Conservation (phyloP, 2,888 invertebrate species). For the Podabrus alpinus region DNA sequence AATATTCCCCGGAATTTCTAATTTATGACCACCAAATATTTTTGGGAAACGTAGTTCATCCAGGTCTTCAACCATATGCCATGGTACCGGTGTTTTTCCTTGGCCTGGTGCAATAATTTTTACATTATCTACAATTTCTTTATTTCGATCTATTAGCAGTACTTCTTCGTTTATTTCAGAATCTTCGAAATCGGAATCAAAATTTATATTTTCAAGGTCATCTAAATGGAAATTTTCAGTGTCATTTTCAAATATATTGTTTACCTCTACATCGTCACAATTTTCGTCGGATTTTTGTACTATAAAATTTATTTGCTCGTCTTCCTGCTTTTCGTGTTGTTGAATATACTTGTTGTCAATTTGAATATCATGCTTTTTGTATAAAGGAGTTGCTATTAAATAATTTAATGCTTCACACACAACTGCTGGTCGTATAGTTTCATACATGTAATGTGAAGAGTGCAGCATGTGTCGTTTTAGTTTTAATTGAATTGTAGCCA, state of each 20-base stretch:
- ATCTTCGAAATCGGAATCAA: too few relatives aligned
- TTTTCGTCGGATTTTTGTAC: not conserved
- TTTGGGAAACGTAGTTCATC: too few relatives aligned
- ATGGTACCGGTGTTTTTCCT: too few relatives aligned
- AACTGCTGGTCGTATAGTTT: slow-evolving; percentile 37
- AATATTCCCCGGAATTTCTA: too few relatives aligned
- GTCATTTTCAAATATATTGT: not conserved
- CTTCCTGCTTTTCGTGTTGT: slow-evolving; percentile 18
- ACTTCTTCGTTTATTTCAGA: too few relatives aligned
- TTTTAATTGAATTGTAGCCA: slow-evolving; percentile 41
- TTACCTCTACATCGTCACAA: not conserved
- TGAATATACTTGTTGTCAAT: slow-evolving; percentile 27
- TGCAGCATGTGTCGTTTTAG: slow-evolving; percentile 39
- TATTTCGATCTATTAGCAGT: too few relatives aligned
- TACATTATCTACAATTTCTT: too few relatives aligned
- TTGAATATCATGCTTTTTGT: too few relatives aligned
- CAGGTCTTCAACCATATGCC: too few relatives aligned
- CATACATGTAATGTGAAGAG: slow-evolving; percentile 39
- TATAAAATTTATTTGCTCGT: slow-evolving; percentile 4
- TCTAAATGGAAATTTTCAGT: not conserved
- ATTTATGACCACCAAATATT: too few relatives aligned
- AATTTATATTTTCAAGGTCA: slow-evolving; percentile 5
- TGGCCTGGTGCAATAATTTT: too few relatives aligned
- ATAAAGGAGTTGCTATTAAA: slow-evolving; percentile 19
- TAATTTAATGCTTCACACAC: slow-evolving; percentile 35